These are phyloP conservation scores for Neodiprion lecontei DNA, from an alignment of 1,140 invertebrate genomes.

Conservation along the genomic window DNA sequence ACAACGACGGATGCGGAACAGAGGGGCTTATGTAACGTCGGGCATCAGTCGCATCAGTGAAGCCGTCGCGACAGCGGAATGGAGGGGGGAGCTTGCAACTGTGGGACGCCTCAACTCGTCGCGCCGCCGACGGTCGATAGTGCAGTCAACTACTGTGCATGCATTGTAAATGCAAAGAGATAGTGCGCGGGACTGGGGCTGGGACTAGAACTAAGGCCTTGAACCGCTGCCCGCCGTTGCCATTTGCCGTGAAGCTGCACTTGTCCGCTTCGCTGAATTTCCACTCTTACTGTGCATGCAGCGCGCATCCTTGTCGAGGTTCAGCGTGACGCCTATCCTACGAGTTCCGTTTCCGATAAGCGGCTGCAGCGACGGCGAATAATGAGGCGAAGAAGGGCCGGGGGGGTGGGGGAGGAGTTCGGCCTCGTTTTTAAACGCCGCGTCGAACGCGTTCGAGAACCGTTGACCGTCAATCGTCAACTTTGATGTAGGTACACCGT, in stretches of 20 bases:
- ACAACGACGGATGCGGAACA: too few relatives aligned
- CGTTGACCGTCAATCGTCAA: too few relatives aligned
- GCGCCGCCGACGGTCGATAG: constrained; percentile 25
- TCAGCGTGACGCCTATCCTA: too few relatives aligned
- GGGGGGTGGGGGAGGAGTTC: too few relatives aligned
- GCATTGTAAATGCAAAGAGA: constrained; percentile 23
- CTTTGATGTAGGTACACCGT: too few relatives aligned
- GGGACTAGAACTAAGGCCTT: background rate
- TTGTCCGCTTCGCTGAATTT: constrained; percentile 67
- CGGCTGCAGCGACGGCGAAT: too few relatives aligned
- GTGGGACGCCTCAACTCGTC: constrained; percentile 8
- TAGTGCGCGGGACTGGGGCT: background rate
- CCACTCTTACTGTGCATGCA: constrained; percentile 40
- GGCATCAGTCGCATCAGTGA: constrained; percentile 20
- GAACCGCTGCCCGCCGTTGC: background rate
- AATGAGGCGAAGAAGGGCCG: too few relatives aligned
- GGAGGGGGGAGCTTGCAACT: background rate
- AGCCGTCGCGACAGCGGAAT: constrained; percentile 17
- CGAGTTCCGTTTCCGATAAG: too few relatives aligned
- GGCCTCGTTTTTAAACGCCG: too few relatives aligned
- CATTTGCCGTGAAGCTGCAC: constrained; percentile 62
- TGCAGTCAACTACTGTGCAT: constrained; percentile 25
- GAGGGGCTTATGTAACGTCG: constrained; percentile 30
- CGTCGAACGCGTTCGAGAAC: too few relatives aligned
- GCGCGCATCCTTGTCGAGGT: too few relatives aligned